Base-by-base conservation (phyloP, 2,113 vertebrate genomes). In the Myiozetetes cayanensis region DNA sequence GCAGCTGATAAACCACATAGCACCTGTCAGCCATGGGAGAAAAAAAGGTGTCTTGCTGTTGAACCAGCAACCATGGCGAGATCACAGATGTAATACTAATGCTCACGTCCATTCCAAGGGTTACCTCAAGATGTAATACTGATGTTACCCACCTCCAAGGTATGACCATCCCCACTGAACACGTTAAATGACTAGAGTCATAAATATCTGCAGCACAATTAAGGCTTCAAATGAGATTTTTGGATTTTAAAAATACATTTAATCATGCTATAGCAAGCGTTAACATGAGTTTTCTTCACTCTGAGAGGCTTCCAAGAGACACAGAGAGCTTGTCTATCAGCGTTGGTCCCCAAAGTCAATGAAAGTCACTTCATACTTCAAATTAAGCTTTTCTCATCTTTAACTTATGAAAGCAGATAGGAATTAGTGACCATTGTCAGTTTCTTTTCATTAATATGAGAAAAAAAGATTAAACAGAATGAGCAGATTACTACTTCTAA, bases 401-500 rank as follows among this genome's bases (percentile, higher is more conserved):
- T 83, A 87, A 68, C 56, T 85, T 89, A 87, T 10, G 49, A 87
- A 93, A 83, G 73, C 59, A 85, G 85, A 92, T 47, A 89, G 67
- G 89, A 86, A 87, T 93, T 91, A 91, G 78, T 85, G 93, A 96
- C 93, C 91, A 94, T 79, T 91, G 39, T 31, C 81, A 72, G 13
- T 76, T 94, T 90, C 72, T 87, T 89, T 93, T 90, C 72, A 91
- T 88, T 95, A 96, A 63, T 74, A 91, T 24, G 46, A 91, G 50
- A 82, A 91, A 93, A 84, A 84, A 96, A 95, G 66, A 74, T 65
- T 93, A 94, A 97, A 93, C 62, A 94, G 56, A 95, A 53, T 87
- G 87, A 95, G 85, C 47, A 95, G 89, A 96, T 97, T 90, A 96
- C 79, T 96, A 85, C 77, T 87, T 92, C 73, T 91, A 56, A 83